Evolutionary conservation across 2,888 invertebrate species (phyloP).

Genomic region (Chouioia cunea): DNA sequence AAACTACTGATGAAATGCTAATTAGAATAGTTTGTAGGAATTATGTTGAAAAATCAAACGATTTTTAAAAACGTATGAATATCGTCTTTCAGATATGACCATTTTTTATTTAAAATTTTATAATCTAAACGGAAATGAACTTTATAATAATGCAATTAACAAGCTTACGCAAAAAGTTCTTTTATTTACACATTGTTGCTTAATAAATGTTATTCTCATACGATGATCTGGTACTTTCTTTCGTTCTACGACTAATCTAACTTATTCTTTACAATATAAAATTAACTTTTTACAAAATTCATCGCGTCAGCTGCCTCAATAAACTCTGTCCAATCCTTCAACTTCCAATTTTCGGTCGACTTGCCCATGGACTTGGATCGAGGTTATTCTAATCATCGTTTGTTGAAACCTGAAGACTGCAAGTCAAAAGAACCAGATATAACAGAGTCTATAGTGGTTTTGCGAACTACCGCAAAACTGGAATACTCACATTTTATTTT

Average conservation of each 20-base stretch:
- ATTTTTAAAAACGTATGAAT: conserved; percentile 22
- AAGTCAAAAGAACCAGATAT: conserved; percentile 52
- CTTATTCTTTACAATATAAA: conserved; percentile 27
- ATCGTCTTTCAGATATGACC: conserved; percentile 24
- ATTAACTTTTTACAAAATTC: conserved; percentile 16
- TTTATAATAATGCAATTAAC: conserved; percentile 30
- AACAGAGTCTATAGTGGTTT: conserved; percentile 8
- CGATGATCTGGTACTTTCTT: conserved; percentile 18
- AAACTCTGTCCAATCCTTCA: conserved; percentile 66
- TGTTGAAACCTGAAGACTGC: conserved; percentile 76
- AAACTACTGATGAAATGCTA: conserved; percentile 19
- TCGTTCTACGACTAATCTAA: conserved; percentile 17
- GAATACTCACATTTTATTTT: conserved; percentile 77
- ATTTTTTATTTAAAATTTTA: conserved; percentile 36
- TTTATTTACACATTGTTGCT: conserved; percentile 47
- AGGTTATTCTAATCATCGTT: conserved; percentile 83
- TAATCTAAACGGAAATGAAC: conserved; percentile 20
- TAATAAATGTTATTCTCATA: conserved; percentile 44
- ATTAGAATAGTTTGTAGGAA: conserved; percentile 17
- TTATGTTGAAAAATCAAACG: conserved; percentile 19
- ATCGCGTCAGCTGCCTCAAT: conserved; percentile 50
- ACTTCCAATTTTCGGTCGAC: conserved; percentile 71
- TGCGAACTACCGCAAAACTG: conserved; percentile 5
- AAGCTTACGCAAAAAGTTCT: conserved; percentile 36
- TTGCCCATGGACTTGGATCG: conserved; percentile 74